Percentiles rank a stretch among this genome's conserved stretches.
Conservation (phyloP, 2,888 invertebrate genomes). For the Melinaea marsaeus region DNA sequence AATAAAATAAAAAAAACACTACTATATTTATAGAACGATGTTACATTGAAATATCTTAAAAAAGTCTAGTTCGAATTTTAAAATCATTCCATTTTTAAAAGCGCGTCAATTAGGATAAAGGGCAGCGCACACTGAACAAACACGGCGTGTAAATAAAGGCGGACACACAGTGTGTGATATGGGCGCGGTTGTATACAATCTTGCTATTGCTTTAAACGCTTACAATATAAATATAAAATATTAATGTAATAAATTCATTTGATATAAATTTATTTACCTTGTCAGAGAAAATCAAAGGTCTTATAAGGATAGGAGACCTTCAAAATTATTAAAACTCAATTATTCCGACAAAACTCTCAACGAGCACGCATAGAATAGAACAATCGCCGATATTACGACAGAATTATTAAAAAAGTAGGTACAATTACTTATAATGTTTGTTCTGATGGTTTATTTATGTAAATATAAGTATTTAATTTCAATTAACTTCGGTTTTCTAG, state of each 20-base stretch:
- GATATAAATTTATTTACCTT: too few relatives aligned
- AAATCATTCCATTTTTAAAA: slow-evolving; percentile 26
- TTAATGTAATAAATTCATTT: neutral
- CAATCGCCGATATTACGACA: neutral
- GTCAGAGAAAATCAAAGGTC: too few relatives aligned
- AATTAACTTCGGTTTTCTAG: slow-evolving; percentile 27
- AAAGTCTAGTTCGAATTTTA: slow-evolving; percentile 5
- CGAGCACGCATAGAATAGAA: neutral
- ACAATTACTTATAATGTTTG: slow-evolving; percentile 18
- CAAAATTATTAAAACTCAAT: too few relatives aligned
- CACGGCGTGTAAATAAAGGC: slow-evolving; percentile 38
- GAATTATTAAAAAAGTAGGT: slow-evolving; percentile 13
- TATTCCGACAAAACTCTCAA: too few relatives aligned
- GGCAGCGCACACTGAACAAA: slow-evolving; percentile 36
- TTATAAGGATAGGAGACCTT: too few relatives aligned
- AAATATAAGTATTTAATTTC: slow-evolving; percentile 21
- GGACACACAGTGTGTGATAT: slow-evolving; percentile 24
- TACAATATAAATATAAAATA: slow-evolving; percentile 10
- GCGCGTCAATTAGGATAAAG: slow-evolving; percentile 40
- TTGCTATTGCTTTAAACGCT: slow-evolving; percentile 25
- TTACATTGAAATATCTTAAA: too few relatives aligned
- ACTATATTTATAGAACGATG: too few relatives aligned
- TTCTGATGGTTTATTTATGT: slow-evolving; percentile 20
- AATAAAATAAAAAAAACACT: too few relatives aligned
- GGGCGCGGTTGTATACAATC: slow-evolving; percentile 31